Evolutionary conservation across 2,888 invertebrate genomes (phyloP), one percentile per base, ranked within the genome.

Genomic region (Meghimatium bilineatum): DNA sequence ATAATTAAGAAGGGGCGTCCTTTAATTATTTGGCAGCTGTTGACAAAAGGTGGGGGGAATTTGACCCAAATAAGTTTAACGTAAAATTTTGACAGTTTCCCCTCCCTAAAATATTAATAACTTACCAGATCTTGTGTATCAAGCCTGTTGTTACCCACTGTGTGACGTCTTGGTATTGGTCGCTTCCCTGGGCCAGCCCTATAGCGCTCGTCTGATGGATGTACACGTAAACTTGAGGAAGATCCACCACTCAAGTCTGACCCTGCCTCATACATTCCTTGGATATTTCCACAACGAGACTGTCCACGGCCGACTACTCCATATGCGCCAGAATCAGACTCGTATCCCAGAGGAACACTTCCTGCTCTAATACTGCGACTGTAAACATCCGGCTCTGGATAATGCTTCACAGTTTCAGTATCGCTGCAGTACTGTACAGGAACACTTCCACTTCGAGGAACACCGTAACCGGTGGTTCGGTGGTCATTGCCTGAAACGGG

Each of bases 351-450:
- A 23, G 76, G 75, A 17, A 82, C 66, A 49, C 82, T 82, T 3
- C 82, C 82, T n/a, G 49, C 82, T 49, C 82, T 63, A 1, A 34
- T n/a, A 52, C 52, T 20, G 6, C 82, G 66, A 23, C 36, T 49
- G 36, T 82, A 75, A 1, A 36, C 44, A 0, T 26, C 44, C 10
- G 1, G 14, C 26, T 72, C 71, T 0, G 44, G 71, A 56, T 56
- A 20, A 23, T 49, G 44, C 29, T 49, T 29, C 72, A 44, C 49
- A 17, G 67, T 74, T 34, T 82, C 82, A 3, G 34, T 76, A 29
- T 82, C 82, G 34, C 82, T 82, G 82, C 52, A 52, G 38, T 82
- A 82, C 12, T 77, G 52, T 3, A 44, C 56, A 8, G 82, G 67
- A 8, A 49, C 52, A 44, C 76, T 66, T 0, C 82, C 67, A 44